These are phyloP conservation scores for Acromyrmex echinatior DNA, from an alignment of 1,140 invertebrate species.

Conservation along the genomic window DNA sequence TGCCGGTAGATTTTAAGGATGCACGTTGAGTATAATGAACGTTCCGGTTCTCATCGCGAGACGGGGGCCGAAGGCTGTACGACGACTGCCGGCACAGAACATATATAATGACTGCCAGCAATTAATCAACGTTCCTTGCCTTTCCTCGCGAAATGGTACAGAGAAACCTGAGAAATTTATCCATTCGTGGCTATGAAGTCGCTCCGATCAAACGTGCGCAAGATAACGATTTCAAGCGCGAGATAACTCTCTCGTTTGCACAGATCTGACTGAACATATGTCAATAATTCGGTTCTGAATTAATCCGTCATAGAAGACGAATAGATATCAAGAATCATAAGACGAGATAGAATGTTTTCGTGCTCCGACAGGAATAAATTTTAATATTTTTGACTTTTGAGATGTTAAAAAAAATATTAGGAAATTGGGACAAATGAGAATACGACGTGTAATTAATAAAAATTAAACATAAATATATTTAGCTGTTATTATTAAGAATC, in stretches of 20 bases:
- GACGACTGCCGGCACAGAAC: not conserved
- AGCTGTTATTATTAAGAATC: too few relatives aligned
- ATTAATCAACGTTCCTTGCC: constrained; percentile 67
- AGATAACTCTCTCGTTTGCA: constrained; percentile 7
- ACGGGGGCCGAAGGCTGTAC: not conserved
- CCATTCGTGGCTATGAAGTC: constrained; percentile 8
- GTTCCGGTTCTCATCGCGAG: constrained; percentile 22
- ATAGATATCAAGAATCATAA: not conserved
- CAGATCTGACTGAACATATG: not conserved
- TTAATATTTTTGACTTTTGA: not conserved
- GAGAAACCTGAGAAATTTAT: constrained; percentile 5
- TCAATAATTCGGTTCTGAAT: constrained; percentile 6
- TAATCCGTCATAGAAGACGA: not conserved
- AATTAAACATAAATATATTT: too few relatives aligned
- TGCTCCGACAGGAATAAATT: constrained; percentile 15
- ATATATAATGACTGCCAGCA: constrained; percentile 3
- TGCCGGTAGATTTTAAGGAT: constrained; percentile 47
- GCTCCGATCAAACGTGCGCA: not conserved
- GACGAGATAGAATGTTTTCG: not conserved
- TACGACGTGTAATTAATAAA: too few relatives aligned
- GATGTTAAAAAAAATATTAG: not conserved
- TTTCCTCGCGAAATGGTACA: constrained; percentile 5
- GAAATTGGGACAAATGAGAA: too few relatives aligned
- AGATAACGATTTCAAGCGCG: constrained; percentile 44
- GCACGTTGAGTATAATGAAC: constrained; percentile 48